phyloP scores from a whole-genome alignment of 2,113 vertebrate genomes.

The Sminthopsis crassicaudata region DNA sequence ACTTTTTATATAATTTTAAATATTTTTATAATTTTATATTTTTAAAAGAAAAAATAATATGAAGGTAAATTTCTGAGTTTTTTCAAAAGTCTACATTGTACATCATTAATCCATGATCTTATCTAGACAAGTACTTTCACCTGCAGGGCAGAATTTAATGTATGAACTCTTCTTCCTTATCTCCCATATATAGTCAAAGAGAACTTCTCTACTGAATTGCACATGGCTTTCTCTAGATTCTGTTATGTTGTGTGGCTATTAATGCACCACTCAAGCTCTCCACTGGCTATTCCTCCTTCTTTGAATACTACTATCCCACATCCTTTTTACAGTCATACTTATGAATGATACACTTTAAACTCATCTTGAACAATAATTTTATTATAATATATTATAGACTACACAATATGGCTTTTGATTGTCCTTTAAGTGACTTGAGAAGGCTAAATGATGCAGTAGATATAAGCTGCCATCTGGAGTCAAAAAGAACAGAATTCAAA shows the following conservation, averaged over 20 bases:
- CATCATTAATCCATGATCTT: not conserved
- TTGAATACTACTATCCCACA: not conserved
- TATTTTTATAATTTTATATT: not conserved
- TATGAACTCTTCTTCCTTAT: not conserved
- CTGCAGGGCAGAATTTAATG: not conserved
- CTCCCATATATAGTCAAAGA: not conserved
- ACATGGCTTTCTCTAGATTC: not conserved
- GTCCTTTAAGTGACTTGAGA: not conserved
- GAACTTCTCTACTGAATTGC: not conserved
- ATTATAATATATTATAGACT: not conserved
- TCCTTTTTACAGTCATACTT: not conserved
- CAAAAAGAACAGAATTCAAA: not conserved
- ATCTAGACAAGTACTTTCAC: not conserved
- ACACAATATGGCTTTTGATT: not conserved
- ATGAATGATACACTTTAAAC: not conserved
- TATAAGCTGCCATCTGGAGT: not conserved
- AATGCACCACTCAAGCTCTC: not conserved
- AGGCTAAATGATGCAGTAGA: not conserved
- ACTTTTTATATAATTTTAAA: not conserved
- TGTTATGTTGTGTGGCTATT: not conserved
- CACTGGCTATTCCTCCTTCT: not conserved
- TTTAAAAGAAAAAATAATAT: not conserved
- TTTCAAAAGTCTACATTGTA: not conserved
- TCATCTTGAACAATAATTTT: not conserved
- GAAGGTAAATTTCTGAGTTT: not conserved